phyloP scores from a whole-genome alignment of 2,888 invertebrate genomes.

The Gnatocerus cornutus region DNA sequence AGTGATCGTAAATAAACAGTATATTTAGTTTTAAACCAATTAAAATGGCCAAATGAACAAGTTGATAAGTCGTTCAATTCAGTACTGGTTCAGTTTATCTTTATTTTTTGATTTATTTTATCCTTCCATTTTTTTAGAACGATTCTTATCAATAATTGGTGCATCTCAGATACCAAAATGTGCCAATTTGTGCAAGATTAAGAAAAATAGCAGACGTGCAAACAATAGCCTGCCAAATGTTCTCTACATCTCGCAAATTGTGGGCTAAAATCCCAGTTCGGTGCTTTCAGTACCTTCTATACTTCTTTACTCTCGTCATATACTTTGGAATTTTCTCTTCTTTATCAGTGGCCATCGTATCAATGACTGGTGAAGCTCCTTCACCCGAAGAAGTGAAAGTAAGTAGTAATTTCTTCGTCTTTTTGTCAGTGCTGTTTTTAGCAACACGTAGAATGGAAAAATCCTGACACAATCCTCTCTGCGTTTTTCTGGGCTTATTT shows the following conservation, averaged over 20 bases:
- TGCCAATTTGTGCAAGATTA: too few relatives aligned
- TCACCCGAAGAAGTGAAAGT: conserved; percentile 71
- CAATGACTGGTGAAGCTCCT: conserved; percentile 76
- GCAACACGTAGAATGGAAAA: conserved; percentile 21
- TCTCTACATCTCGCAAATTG: neutral
- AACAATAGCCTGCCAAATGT: neutral
- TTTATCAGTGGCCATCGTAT: conserved; percentile 81
- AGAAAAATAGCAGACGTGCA: neutral
- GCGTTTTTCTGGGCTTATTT: conserved; percentile 87
- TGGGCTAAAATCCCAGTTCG: conserved; percentile 68
- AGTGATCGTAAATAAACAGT: too few relatives aligned
- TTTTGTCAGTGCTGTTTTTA: conserved; percentile 60
- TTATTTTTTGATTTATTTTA: too few relatives aligned
- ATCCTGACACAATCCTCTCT: conserved; percentile 72
- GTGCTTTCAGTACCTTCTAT: conserved; percentile 76
- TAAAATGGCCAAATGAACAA: too few relatives aligned
- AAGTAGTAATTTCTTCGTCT: conserved; percentile 62
- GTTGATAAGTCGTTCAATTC: too few relatives aligned
- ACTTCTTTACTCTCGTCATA: conserved; percentile 76
- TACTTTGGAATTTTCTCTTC: conserved; percentile 79
- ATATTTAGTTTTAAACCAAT: too few relatives aligned
- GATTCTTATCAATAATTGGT: too few relatives aligned
- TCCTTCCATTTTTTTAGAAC: too few relatives aligned
- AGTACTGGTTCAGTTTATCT: too few relatives aligned
- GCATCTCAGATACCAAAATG: too few relatives aligned